These are phyloP conservation scores for Neomorphus geoffroyi DNA, from an alignment of 2,797 vertebrate species.

Conservation along the genomic window DNA sequence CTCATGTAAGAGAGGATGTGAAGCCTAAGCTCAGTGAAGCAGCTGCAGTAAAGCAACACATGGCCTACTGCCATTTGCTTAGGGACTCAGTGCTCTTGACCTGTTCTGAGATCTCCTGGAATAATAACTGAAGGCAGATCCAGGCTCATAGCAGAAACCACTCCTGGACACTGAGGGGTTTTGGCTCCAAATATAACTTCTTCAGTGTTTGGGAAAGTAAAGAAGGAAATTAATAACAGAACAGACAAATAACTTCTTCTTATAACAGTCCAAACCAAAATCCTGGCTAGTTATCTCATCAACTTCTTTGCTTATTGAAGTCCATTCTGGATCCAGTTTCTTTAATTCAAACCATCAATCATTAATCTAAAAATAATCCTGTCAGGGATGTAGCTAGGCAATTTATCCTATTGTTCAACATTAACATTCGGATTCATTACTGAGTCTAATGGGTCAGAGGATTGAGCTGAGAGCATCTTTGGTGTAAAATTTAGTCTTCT, in stretches of 20 bases:
- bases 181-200: background rate
- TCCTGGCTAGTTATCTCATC: background rate
- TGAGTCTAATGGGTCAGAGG: constrained; percentile 10
- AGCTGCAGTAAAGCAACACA: background rate
- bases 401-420: background rate
- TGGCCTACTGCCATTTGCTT: rapidly evolving
- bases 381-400: background rate
- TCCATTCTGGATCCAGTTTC: constrained; percentile 17
- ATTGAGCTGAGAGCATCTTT: constrained; percentile 2
- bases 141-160: background rate
- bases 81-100: background rate
- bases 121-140: background rate
- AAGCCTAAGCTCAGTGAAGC: background rate
- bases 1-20: background rate
- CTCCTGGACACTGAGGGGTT: background rate
- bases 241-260: background rate
- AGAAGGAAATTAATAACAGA: background rate
- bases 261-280: background rate
- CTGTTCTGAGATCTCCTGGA: background rate
- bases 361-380: constrained; percentile 47
- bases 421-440: background rate
- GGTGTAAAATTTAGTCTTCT: constrained; percentile 37
- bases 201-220: background rate
- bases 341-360: constrained; percentile 42
- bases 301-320: background rate